These are phyloP conservation scores for Neosalanx taihuensis DNA, from an alignment of 2,797 vertebrate genomes.

Conservation along the genomic window DNA sequence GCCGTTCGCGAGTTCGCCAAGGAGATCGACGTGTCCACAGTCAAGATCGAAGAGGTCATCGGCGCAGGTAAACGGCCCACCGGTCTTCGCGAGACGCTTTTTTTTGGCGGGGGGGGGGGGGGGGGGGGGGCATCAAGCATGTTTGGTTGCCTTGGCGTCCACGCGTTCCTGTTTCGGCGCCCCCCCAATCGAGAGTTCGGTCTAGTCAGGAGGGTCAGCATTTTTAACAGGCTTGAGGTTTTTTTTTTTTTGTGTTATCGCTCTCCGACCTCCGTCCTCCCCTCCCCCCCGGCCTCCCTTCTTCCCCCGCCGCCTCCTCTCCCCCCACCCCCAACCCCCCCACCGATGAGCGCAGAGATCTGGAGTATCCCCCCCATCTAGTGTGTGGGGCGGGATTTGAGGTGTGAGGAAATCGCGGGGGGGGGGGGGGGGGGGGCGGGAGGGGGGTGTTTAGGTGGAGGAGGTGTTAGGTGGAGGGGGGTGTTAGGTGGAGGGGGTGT, in stretches of 20 bases:
- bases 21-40: constrained; percentile 97
- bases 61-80: constrained; percentile 89
- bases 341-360: constrained; percentile 33
- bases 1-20: constrained; percentile 97
- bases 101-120: too few relatives aligned
- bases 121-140: background rate
- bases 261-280: background rate
- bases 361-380: constrained; percentile 42
- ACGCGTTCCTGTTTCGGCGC: too few relatives aligned
- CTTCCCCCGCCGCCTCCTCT: background rate
- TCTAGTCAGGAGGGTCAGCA: too few relatives aligned
- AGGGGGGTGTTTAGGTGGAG: background rate
- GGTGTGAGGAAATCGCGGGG: constrained; percentile 57
- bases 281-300: background rate
- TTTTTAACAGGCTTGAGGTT: too few relatives aligned
- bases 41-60: constrained; percentile 99
- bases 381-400: constrained; percentile 48
- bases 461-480: constrained; percentile 51
- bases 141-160: background rate
- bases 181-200: too few relatives aligned
- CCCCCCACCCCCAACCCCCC: too few relatives aligned
- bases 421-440: constrained; percentile 14
- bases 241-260: too few relatives aligned
- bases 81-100: background rate
- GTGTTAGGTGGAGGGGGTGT: too few relatives aligned